Base-by-base conservation (phyloP, 1,140 invertebrate species). In the Drosophila kepulauana region DNA sequence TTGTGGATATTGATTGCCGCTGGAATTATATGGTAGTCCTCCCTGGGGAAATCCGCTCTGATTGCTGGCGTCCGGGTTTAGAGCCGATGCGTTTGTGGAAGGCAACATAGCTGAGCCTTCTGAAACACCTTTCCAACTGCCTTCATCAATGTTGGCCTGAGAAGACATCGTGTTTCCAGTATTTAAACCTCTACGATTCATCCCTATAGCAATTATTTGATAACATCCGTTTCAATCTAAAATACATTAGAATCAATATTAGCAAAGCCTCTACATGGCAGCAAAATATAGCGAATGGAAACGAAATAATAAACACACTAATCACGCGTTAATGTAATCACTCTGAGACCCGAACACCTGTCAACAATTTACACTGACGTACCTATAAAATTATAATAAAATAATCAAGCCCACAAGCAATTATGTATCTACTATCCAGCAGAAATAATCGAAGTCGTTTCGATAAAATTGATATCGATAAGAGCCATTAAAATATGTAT, bases 171-270 rank as follows among this genome's bases (percentile, higher is more conserved):
- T 86, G 75, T 91, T 82, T 68, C 85, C 91, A 64, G 87, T 49
- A 80, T 91, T 92, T 16, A 92, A 89, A 78, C 84, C 91, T 74
- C 91, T 85, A 76, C 91, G 91, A 89, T 92, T 92, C 91, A 92
- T 91, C 74, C 81, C 87, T 91, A 79, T 61, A 71, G 73, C 69
- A 65, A 58, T 81, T 80, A 58, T 52, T 80, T 28, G 71, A 70
- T 69, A 65, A 74, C 84, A 87, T 87, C 62, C 85, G 84, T 56
- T 52, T 75, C 28, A 46, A 68, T 81, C 84, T 87, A 59, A 51
- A 80, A 70, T 38, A 56, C 52, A 57, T 57, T 41, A 58, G 16
- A 43, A 58, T 58, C 41, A 58, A 45, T 58, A 58, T n/a, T 13
- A 54, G 45, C 30, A 43, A 43, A 54, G 54, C 28, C 41, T 54